These are phyloP conservation scores for Nomia melanderi DNA, from an alignment of 1,140 invertebrate genomes.

Conservation along the genomic window DNA sequence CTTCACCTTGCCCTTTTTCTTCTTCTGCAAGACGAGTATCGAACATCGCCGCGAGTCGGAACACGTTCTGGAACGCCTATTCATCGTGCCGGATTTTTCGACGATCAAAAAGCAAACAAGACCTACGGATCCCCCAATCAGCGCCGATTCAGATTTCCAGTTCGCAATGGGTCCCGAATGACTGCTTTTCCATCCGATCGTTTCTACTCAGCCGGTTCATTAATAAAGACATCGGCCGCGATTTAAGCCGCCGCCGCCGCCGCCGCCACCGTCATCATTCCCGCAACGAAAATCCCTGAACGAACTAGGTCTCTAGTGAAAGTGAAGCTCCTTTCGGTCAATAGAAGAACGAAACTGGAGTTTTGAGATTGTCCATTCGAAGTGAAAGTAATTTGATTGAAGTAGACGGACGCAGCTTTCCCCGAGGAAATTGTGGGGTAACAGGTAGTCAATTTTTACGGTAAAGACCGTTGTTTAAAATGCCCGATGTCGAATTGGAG, in stretches of 20 bases:
- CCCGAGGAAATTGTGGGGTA: not conserved
- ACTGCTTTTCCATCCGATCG: slow-evolving; percentile 51
- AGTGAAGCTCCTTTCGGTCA: not conserved
- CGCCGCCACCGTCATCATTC: no score
- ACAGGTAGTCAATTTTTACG: not conserved
- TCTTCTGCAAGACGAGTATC: not conserved
- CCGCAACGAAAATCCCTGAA: slow-evolving; percentile 30
- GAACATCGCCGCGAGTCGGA: slow-evolving; percentile 36
- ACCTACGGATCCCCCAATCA: slow-evolving; percentile 71
- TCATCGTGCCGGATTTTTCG: slow-evolving; percentile 69
- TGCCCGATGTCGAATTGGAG: no score
- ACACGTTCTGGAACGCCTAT: slow-evolving; percentile 71
- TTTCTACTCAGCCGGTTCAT: slow-evolving; percentile 53
- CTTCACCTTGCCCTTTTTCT: slow-evolving; percentile 47
- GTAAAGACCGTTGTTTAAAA: not conserved
- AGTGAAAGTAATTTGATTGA: slow-evolving; percentile 10
- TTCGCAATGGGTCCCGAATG: slow-evolving; percentile 19
- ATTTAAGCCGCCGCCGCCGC: slow-evolving; percentile 5
- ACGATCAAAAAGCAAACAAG: slow-evolving; percentile 63
- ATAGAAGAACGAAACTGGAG: not conserved
- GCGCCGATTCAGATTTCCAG: slow-evolving; percentile 72
- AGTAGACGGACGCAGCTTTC: not conserved
- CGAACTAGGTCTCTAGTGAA: not conserved
- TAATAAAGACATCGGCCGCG: slow-evolving; percentile 71
- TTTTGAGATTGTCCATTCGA: not conserved